Percentiles rank a stretch among this genome's conserved stretches.
These are phyloP conservation scores for Mastigias papua DNA, from an alignment of 30 jellyfish, hydroid and myxozoan species.

Conservation along the genomic window DNA sequence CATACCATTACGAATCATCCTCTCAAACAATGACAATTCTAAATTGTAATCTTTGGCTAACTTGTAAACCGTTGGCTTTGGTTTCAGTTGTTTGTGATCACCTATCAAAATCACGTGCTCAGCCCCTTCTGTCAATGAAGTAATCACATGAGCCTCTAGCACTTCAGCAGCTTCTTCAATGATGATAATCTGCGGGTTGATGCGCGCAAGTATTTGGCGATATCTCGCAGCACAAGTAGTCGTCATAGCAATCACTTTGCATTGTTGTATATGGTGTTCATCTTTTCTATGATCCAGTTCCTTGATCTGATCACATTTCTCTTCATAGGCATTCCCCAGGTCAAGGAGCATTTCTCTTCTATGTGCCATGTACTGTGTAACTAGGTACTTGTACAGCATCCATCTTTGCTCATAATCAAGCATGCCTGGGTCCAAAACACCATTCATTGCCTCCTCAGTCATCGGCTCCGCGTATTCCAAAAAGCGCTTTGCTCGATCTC, in stretches of 20 bases:
- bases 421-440: constrained; percentile 56
- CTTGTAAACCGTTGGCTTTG: constrained; percentile 78
- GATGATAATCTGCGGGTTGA: constrained; percentile 76
- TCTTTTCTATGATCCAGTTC: constrained; percentile 71
- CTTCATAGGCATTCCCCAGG: constrained; percentile 55
- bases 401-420: constrained; percentile 69
- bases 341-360: constrained; percentile 13
- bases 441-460: constrained; percentile 61
- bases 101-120: constrained; percentile 93
- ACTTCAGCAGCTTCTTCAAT: constrained; percentile 99
- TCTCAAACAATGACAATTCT: constrained; percentile 86
- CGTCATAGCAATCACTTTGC: constrained; percentile 90
- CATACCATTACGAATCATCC: constrained; percentile 91
- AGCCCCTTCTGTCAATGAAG: constrained; percentile 68
- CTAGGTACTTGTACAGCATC: constrained; percentile 77
- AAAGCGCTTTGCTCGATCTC: constrained; percentile 34
- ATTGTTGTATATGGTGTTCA: constrained; percentile 47
- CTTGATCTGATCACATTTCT: constrained; percentile 55
- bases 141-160: constrained; percentile 93
- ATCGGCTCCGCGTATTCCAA: constrained; percentile 44
- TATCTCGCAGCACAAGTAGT: constrained; percentile 89
- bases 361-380: not conserved
- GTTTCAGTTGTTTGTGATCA: constrained; percentile 95
- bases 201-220: constrained; percentile 52
- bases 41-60: constrained; percentile 78